Evolutionary conservation across 2,113 vertebrate species (phyloP).

Genomic region (Abramis brama): DNA sequence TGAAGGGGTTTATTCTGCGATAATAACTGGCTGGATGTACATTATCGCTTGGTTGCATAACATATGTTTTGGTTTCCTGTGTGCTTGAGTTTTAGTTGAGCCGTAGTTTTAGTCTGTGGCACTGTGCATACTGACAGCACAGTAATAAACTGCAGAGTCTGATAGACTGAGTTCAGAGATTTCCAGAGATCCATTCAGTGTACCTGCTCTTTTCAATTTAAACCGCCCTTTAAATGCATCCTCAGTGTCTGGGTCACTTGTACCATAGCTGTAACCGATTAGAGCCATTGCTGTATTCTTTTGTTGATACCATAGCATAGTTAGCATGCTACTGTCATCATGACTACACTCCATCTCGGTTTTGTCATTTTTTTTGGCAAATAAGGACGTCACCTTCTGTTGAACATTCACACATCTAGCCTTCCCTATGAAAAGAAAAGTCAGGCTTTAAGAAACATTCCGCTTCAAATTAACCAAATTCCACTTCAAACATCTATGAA

Average conservation of each 20-base stretch:
- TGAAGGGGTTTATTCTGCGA: too few relatives aligned
- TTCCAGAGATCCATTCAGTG: slow-evolving; percentile 44
- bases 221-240: slow-evolving; percentile 47
- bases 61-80: neutral
- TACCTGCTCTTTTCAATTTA: neutral
- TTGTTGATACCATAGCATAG: slow-evolving; percentile 71
- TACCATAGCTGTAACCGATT: slow-evolving; percentile 56
- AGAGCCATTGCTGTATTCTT: slow-evolving; percentile 53
- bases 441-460: neutral
- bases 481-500: neutral
- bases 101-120: slow-evolving; percentile 52
- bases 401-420: slow-evolving; percentile 49
- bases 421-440: slow-evolving; percentile 46
- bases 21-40: too few relatives aligned
- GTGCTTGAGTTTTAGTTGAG: slow-evolving; percentile 58
- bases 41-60: too few relatives aligned
- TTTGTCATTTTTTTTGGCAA: neutral
- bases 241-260: neutral
- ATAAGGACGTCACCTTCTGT: slow-evolving; percentile 35
- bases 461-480: neutral
- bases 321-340: accelerated
- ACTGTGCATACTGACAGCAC: slow-evolving; percentile 70
- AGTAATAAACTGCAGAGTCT: slow-evolving; percentile 72
- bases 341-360: slow-evolving; percentile 62
- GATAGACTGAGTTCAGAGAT: slow-evolving; percentile 23